phyloP scores from a whole-genome alignment of 2,888 invertebrate genomes.

The Elysia crispata region DNA sequence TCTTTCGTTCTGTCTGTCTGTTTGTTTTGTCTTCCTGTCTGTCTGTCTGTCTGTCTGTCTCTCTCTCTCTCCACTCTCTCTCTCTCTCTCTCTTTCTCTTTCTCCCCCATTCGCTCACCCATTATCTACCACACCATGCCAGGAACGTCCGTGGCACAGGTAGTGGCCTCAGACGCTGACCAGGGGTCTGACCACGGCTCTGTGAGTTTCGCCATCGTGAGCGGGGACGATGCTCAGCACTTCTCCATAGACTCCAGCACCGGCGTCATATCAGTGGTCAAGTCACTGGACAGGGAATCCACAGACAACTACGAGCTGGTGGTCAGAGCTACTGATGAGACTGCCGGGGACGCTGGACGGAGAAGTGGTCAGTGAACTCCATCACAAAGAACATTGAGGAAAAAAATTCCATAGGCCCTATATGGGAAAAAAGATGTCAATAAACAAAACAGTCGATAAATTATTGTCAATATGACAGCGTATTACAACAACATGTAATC shows the following conservation, averaged over 20 bases:
- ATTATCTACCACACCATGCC: neutral
- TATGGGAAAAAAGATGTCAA: too few relatives aligned
- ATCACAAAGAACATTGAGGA: too few relatives aligned
- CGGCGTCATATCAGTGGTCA: constrained; percentile 45
- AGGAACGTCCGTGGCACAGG: constrained; percentile 54
- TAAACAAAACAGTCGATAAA: too few relatives aligned
- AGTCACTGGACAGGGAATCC: constrained; percentile 55
- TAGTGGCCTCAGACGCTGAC: constrained; percentile 61
- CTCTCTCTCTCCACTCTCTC: constrained; percentile 13
- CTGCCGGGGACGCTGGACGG: constrained; percentile 51
- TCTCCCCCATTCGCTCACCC: neutral
- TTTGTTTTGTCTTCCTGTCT: neutral
- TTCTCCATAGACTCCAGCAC: constrained; percentile 51
- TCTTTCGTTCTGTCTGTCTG: neutral
- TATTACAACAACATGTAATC: too few relatives aligned
- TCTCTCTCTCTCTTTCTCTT: constrained; percentile 24
- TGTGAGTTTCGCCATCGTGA: constrained; percentile 55
- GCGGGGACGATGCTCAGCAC: constrained; percentile 42
- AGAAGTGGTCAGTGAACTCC: constrained; percentile 47
- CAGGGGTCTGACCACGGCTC: constrained; percentile 57
- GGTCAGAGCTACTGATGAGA: constrained; percentile 58
- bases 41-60: constrained; percentile 20
- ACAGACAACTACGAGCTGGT: constrained; percentile 50
- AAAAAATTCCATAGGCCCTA: too few relatives aligned
- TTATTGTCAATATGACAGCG: too few relatives aligned